These are phyloP conservation scores for Uropsilus gracilis DNA, from an alignment of 2,113 vertebrate genomes.

Conservation along the genomic window DNA sequence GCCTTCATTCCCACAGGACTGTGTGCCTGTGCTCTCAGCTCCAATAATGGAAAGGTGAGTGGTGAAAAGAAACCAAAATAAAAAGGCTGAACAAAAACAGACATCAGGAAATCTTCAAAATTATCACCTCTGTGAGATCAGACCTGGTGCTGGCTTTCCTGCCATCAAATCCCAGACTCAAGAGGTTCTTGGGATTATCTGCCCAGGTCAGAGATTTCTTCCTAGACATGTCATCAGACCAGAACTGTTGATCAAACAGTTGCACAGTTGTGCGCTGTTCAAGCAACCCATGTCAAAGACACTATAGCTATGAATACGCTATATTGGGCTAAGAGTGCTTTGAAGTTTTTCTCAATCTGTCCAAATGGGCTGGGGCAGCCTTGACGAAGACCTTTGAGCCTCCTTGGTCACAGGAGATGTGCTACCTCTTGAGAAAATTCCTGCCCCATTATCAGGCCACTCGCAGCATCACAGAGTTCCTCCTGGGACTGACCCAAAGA, in stretches of 20 bases:
- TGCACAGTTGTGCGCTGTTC: background rate
- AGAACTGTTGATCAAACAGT: background rate
- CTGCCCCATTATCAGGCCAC: background rate
- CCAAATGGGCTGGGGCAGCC: background rate
- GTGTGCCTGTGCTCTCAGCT: background rate
- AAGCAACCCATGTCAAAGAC: background rate
- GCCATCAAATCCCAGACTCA: background rate
- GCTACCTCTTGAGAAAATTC: background rate
- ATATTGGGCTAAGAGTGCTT: background rate
- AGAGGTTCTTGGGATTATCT: background rate
- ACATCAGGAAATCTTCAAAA: background rate
- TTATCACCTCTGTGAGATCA: background rate
- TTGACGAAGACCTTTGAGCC: background rate
- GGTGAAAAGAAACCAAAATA: background rate
- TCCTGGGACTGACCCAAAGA: background rate
- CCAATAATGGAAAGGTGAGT: background rate
- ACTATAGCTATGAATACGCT: background rate
- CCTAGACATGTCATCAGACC: background rate
- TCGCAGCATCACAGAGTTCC: background rate
- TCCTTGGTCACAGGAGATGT: background rate
- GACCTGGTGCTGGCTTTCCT: background rate
- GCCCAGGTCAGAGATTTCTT: background rate
- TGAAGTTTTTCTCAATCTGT: background rate
- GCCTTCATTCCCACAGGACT: background rate
- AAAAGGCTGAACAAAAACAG: background rate